phyloP scores from a whole-genome alignment of 1,140 invertebrate genomes.

The Drosophila santomea region DNA sequence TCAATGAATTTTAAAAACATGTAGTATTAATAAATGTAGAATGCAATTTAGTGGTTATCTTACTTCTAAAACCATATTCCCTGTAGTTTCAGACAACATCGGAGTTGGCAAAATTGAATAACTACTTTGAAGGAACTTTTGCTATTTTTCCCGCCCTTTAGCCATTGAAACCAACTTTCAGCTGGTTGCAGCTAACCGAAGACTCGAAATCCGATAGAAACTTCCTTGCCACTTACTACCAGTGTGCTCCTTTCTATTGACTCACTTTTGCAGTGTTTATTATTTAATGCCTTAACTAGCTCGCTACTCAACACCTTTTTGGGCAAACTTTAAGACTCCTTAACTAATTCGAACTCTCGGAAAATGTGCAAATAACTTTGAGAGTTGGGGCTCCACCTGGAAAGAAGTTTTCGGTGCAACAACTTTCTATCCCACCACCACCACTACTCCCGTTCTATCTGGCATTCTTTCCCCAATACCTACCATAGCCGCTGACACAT shows the following conservation, averaged over 20 bases:
- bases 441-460: slow-evolving; percentile 2
- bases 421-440: slow-evolving; percentile 19
- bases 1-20: neutral
- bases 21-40: neutral
- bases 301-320: slow-evolving; percentile 61
- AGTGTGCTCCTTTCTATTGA: slow-evolving; percentile 24
- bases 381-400: slow-evolving; percentile 5
- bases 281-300: slow-evolving; percentile 72
- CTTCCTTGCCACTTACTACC: slow-evolving; percentile 1
- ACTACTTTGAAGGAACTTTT: slow-evolving; percentile 22
- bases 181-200: slow-evolving; percentile 5
- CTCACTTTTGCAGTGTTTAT: slow-evolving; percentile 58
- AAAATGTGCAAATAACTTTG: slow-evolving; percentile 72
- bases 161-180: slow-evolving; percentile 8
- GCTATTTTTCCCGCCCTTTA: slow-evolving; percentile 15
- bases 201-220: slow-evolving; percentile 25
- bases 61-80: neutral
- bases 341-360: slow-evolving; percentile 67
- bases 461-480: neutral
- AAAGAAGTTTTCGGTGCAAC: slow-evolving; percentile 25
- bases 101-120: slow-evolving; percentile 18
- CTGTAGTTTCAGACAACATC: neutral
- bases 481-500: slow-evolving; percentile 60
- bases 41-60: neutral
- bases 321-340: slow-evolving; percentile 59